These are phyloP conservation scores for Erpobdella octoculata DNA, from an alignment of 2,888 invertebrate species.

Conservation along the genomic window DNA sequence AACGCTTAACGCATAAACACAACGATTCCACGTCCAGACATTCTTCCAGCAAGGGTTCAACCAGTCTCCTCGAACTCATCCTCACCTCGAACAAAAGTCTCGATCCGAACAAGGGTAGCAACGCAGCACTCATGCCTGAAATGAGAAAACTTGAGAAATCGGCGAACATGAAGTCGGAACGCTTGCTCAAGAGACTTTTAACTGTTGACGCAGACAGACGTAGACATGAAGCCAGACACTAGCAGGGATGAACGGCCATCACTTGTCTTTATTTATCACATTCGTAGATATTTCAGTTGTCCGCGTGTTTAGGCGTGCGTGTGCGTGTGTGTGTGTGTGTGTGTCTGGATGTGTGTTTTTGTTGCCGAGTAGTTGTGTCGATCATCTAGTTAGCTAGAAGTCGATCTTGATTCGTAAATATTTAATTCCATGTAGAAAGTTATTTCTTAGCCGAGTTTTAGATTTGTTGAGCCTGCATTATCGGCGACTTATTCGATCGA, in stretches of 20 bases:
- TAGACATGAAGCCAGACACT: background rate
- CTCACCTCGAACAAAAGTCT: slow-evolving; percentile 34
- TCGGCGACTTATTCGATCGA: background rate
- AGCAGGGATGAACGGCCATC: no score
- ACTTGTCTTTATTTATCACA: background rate
- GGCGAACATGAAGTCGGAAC: slow-evolving; percentile 25
- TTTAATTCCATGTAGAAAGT: background rate
- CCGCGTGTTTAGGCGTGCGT: background rate
- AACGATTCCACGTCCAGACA: background rate
- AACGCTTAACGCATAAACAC: background rate
- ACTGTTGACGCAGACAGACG: background rate
- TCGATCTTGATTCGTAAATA: background rate
- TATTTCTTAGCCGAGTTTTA: no score
- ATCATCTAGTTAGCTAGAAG: background rate
- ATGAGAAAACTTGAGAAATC: slow-evolving; percentile 30
- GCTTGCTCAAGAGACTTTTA: slow-evolving; percentile 1
- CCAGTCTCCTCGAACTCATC: slow-evolving; percentile 33
- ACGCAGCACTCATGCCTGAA: slow-evolving; percentile 33
- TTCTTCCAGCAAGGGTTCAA: background rate
- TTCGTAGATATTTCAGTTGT: background rate
- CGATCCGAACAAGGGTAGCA: slow-evolving; percentile 38
- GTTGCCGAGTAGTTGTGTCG: background rate
- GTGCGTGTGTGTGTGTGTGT: background rate
- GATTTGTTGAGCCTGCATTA: no score
- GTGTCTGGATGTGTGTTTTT: background rate